Evolutionary conservation across 2,113 vertebrate genomes (phyloP).

Genomic region (Lipotes vexillifer): DNA sequence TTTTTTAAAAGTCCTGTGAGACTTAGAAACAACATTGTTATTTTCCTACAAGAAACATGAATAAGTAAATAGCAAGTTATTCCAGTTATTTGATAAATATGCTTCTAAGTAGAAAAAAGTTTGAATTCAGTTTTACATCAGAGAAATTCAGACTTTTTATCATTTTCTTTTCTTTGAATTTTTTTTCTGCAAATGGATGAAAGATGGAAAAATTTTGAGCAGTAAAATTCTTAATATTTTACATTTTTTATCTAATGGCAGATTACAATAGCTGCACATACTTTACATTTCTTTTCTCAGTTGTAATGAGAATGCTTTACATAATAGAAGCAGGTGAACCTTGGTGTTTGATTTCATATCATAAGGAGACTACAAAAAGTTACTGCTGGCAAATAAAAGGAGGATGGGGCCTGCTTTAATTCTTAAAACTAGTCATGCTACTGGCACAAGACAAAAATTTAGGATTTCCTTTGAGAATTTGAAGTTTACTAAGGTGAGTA

Average conservation of each 20-base stretch:
- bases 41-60: not conserved
- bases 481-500: not conserved
- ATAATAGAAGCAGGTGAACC: not conserved
- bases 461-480: not conserved
- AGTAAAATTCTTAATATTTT: not conserved
- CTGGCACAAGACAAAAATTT: not conserved
- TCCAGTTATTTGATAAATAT: not conserved
- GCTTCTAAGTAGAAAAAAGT: not conserved
- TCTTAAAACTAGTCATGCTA: not conserved
- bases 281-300: not conserved
- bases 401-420: not conserved
- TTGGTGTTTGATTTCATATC: not conserved
- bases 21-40: not conserved
- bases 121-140: not conserved
- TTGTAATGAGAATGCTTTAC: not conserved
- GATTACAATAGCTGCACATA: not conserved
- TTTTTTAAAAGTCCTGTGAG: not conserved
- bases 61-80: not conserved
- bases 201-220: not conserved
- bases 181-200: not conserved
- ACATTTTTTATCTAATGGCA: not conserved
- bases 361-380: not conserved
- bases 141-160: not conserved
- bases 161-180: not conserved
- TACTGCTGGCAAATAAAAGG: not conserved